Conservation (phyloP, 2,888 invertebrate species). For the Rhimphoctona megacephalus region DNA sequence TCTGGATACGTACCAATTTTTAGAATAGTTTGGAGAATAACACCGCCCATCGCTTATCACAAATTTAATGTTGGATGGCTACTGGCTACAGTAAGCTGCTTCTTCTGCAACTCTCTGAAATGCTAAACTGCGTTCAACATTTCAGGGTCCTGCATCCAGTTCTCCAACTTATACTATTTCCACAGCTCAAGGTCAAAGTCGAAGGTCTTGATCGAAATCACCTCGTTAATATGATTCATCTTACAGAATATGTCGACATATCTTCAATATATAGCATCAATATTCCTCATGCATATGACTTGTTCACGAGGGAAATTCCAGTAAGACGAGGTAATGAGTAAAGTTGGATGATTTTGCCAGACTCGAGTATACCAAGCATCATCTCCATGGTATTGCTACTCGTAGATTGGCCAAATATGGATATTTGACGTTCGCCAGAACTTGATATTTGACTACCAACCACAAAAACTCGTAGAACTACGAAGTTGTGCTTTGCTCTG, state of each 20-base stretch:
- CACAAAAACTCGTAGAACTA: constrained; percentile 19
- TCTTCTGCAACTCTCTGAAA: background rate
- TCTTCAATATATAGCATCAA: background rate
- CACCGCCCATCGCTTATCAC: background rate
- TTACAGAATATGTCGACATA: constrained; percentile 5
- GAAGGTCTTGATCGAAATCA: background rate
- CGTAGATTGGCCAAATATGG: constrained; percentile 35
- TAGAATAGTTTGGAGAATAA: background rate
- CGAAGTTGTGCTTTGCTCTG: constrained; percentile 33
- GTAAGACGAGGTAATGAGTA: constrained; percentile 77
- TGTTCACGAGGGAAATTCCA: constrained; percentile 19
- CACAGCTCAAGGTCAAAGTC: constrained; percentile 11
- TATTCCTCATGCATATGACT: constrained; percentile 3
- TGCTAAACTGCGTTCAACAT: no score
- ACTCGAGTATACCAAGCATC: constrained; percentile 28
- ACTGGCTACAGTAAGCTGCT: background rate
- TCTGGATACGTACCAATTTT: background rate
- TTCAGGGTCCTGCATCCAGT: no score
- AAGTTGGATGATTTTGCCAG: constrained; percentile 73
- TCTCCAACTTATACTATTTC: background rate
- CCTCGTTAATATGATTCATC: background rate
- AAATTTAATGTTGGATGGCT: background rate
- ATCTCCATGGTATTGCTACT: constrained; percentile 18
- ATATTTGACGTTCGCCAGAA: constrained; percentile 27
- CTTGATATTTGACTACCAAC: constrained; percentile 9